These are phyloP conservation scores for Parthenolecanium corni DNA, from an alignment of 2,888 invertebrate species.

Conservation along the genomic window DNA sequence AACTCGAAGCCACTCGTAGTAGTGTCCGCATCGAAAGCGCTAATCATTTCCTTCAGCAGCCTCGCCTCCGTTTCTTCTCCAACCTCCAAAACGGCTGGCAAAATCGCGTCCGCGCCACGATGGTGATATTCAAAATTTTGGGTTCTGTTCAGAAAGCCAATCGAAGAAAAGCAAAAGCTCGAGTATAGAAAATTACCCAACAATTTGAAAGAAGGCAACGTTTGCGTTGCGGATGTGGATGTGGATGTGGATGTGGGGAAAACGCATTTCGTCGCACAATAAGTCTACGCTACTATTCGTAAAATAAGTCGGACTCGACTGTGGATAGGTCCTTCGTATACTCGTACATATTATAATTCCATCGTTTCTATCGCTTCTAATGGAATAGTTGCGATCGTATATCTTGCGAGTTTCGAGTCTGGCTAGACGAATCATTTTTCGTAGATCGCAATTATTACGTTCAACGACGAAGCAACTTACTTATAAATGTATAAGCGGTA, in stretches of 20 bases:
- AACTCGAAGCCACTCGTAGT: constrained; percentile 88
- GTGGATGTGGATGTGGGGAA: too few relatives aligned
- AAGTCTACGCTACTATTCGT: too few relatives aligned
- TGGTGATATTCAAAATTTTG: constrained; percentile 43
- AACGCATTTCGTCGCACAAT: too few relatives aligned
- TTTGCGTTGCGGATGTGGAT: too few relatives aligned
- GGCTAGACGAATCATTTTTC: constrained; percentile 33
- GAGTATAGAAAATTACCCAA: too few relatives aligned
- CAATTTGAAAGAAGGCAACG: too few relatives aligned
- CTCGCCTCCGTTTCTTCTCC: constrained; percentile 89
- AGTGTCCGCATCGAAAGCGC: constrained; percentile 74
- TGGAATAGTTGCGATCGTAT: constrained; percentile 49
- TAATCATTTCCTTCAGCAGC: constrained; percentile 76
- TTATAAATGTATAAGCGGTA: constrained; percentile 1
- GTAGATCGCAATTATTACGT: constrained; percentile 45
- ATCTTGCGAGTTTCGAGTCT: constrained; percentile 37
- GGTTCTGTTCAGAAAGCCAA: constrained; percentile 19
- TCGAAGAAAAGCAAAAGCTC: too few relatives aligned
- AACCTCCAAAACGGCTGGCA: constrained; percentile 90
- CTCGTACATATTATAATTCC: too few relatives aligned
- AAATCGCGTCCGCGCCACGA: constrained; percentile 71
- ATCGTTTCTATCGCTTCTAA: constrained; percentile 40
- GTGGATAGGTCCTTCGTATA: constrained; percentile 30
- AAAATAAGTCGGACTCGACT: too few relatives aligned
- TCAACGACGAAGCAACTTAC: background rate